A percentile compares a stretch with the other conserved stretches of the same genome.
Evolutionary conservation across 1,140 invertebrate species (phyloP).

Genomic region (Hypsibius dujardini): DNA sequence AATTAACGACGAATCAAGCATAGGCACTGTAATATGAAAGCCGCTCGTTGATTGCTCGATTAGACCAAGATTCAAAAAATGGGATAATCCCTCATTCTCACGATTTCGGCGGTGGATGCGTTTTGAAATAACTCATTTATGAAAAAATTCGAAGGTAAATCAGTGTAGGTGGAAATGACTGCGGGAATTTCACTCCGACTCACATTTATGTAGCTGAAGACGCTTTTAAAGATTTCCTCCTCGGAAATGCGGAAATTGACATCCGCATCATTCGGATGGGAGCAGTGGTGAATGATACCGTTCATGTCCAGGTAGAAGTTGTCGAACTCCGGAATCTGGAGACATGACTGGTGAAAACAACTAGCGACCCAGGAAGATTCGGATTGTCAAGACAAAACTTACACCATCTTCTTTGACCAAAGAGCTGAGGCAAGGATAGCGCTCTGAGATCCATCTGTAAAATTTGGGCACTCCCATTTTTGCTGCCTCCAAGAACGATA

Average conservation of each 20-base stretch:
- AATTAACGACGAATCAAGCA: too few species aligned
- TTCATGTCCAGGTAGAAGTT: conserved; percentile 79
- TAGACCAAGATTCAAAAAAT: too few species aligned
- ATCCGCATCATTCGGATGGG: conserved; percentile 82
- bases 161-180: too few species aligned
- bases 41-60: too few species aligned
- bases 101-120: too few species aligned
- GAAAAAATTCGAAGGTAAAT: too few species aligned
- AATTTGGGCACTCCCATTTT: conserved; percentile 93
- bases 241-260: conserved; percentile 77
- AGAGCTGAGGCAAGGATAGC: conserved; percentile 87
- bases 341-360: conserved; percentile 24
- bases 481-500: too few species aligned
- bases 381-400: conserved; percentile 25
- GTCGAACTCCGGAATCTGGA: conserved; percentile 86
- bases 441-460: conserved; percentile 85
- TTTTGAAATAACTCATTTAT: too few species aligned
- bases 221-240: conserved; percentile 73
- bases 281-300: conserved; percentile 86
- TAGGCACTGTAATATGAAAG: too few species aligned
- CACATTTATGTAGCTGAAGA: conserved; percentile 79
- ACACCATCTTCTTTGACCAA: conserved; percentile 83
- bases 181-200: too few species aligned
- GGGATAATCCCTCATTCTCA: too few species aligned
- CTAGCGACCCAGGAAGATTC: too few species aligned